A percentile compares a stretch with the other conserved stretches of the same genome.
These are phyloP conservation scores for Nebria brevicollis DNA, from an alignment of 2,888 invertebrate species.

Conservation along the genomic window DNA sequence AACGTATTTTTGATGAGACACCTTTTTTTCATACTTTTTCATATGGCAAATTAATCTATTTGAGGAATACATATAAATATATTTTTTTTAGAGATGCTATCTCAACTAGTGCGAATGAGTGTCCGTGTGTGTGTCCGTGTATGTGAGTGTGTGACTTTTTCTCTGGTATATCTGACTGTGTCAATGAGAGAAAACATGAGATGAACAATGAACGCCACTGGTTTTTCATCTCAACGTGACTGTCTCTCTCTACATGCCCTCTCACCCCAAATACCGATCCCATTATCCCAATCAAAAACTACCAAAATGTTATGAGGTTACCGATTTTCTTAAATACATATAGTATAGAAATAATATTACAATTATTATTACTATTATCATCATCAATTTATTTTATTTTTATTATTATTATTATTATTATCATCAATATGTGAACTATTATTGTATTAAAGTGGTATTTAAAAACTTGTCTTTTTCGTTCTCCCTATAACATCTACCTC, in stretches of 20 bases:
- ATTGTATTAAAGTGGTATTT: conserved; percentile 36
- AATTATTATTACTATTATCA: conserved; percentile 39
- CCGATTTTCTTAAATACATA: conserved; percentile 43
- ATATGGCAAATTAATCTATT: not conserved
- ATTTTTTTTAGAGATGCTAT: conserved; percentile 34
- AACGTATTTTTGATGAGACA: not conserved
- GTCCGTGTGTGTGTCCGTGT: not conserved
- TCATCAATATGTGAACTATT: conserved; percentile 31
- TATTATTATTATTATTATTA: conserved; percentile 39
- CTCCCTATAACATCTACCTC: not conserved
- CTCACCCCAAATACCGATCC: conserved; percentile 18
- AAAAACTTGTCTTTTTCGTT: conserved; percentile 57
- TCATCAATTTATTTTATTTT: conserved; percentile 34
- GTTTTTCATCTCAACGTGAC: not conserved
- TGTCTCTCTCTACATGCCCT: not conserved
- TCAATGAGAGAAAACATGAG: not conserved
- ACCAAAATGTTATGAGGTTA: conserved; percentile 45
- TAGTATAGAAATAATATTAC: conserved; percentile 28
- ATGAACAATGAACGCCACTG: conserved; percentile 12
- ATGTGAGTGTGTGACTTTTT: not conserved
- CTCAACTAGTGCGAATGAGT: not conserved
- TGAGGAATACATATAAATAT: conserved; percentile 9
- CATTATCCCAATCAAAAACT: conserved; percentile 33
- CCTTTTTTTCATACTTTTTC: conserved; percentile 24
- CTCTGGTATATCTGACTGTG: not conserved